Evolutionary conservation across 2,113 vertebrate species (phyloP), one percentile per base, ranked within the genome.

Genomic region (Rhabdornis inornatus): DNA sequence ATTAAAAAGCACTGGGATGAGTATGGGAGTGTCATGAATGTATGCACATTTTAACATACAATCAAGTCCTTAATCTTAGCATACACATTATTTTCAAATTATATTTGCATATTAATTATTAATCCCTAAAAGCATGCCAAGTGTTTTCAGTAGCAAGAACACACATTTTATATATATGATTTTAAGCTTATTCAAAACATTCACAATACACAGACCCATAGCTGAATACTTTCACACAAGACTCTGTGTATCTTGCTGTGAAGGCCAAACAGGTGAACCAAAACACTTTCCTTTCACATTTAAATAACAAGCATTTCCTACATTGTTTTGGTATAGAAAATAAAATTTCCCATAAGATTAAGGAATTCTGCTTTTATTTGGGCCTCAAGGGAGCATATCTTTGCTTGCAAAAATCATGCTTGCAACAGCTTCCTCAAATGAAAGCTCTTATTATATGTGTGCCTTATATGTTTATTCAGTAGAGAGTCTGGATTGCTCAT

Each of bases 1-100:
- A 93, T 94, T 95, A 97, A 96, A 96, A 97, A 97, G 83, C 87
- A 30, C 78, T 88, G 78, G 78, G 83, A 97, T 66, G 65, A 95
- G 84, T 63, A 87, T 55, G 72, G 40, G 83, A 92, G 88, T 91
- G 70, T 93, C 72, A 64, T 23, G 59, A 94, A 86, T 72, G 28
- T 42, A 69, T 25, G 60, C 59, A 88, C 78, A 64, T 97, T 97
- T 96, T 94, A 91, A 69, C 78, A 56, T 21, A 37, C 56, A 24
- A 35, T 56, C 63, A 33, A 33, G 75, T 66, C 82, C 83, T 80
- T 68, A 83, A 55, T 92, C 94, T 93, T 69, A 87, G 55, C 45
- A 35, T 8, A 10, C 24, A 60, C 44, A 40, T 84, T 88, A 65
- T 61, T 88, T 92, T 89, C 66, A 84, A 91, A 78, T 91, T 88